Base-by-base conservation (phyloP, 2,113 vertebrate genomes). In the Colistium nudipinnis region DNA sequence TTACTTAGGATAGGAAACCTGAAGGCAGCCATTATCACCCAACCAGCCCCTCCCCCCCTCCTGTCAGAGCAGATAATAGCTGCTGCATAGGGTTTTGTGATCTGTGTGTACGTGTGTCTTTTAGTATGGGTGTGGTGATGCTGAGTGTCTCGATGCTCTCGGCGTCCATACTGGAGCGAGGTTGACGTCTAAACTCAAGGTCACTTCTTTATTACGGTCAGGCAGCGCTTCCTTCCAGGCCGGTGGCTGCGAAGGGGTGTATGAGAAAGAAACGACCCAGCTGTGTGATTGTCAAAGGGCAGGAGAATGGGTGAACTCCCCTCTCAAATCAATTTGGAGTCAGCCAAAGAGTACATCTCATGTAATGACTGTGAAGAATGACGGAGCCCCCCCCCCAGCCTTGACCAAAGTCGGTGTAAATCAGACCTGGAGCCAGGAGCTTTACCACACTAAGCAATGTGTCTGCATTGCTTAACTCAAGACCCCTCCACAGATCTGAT, bases 111-210 rank as follows among this genome's bases (percentile, higher is more conserved):
- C 56, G 17, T 55, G 52, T 51, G 44, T 53, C 52, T 48, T 17
- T 59, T 11, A 25, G 12, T 28, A 19, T 66, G 59, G 16, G 52
- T 48, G 25, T 64, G 70, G 62, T 76, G 62, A 71, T 70, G 52
- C n/a, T 49, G 31, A 78, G 74, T 51, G 72, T 71, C 47, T 39
- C 61, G 45, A 65, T 70, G 74, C 36, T 55, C 33, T 45, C 54
- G 41, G 13, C 65, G 81, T 87, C 43, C 56, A 35, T 52, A 53
- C 61, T 49, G 33, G 69, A 69, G 35, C 22, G 9, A 33, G 38
- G 54, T 35, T 76, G 49, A 79, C 55, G 68, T 74, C 62, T 73
- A 39, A 63, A 78, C 33, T 82, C 83, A 87, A 90, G 87, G 87
- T 88, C 83, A 84, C 59, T 35, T 62, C 71, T 76, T 89, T 57